A percentile compares a stretch with the other conserved stretches of the same genome.
These are phyloP conservation scores for Castor canadensis DNA, from an alignment of 2,113 vertebrate species.

Conservation along the genomic window DNA sequence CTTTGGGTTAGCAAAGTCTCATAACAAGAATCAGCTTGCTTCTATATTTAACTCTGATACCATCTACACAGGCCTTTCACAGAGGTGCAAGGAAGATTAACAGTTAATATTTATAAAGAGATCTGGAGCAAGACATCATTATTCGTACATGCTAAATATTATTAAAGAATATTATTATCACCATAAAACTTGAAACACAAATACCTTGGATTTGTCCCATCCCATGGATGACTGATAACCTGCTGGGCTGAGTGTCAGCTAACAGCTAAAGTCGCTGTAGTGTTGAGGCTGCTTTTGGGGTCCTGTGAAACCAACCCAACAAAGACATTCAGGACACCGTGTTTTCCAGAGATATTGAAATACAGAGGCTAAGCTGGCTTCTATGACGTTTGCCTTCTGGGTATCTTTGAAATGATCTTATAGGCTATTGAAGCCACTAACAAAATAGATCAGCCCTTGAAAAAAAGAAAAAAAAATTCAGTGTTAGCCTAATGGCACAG, in stretches of 20 bases:
- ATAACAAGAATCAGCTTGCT: neutral
- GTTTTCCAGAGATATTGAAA: neutral
- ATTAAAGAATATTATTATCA: neutral
- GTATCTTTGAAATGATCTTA: neutral
- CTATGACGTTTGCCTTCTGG: neutral
- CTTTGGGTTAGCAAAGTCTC: neutral
- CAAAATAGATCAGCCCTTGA: neutral
- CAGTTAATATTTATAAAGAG: conserved; percentile 22
- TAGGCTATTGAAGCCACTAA: neutral
- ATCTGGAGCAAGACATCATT: neutral
- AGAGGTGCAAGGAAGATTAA: neutral
- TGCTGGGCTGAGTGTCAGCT: accelerated
- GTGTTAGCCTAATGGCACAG: neutral
- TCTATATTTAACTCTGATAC: neutral
- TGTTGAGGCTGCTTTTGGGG: too few species aligned
- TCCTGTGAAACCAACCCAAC: accelerated
- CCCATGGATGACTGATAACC: neutral
- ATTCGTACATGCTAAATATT: neutral
- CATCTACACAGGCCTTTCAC: neutral
- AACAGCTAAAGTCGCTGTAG: accelerated
- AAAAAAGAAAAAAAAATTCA: neutral
- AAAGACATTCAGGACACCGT: neutral
- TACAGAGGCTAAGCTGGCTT: too few species aligned
- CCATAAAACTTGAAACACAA: neutral
- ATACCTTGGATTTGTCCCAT: too few species aligned